Percentiles rank a stretch among this genome's conserved stretches.
Evolutionary conservation across 2,888 invertebrate genomes (phyloP).

Genomic region (Cryptus viduatorius): DNA sequence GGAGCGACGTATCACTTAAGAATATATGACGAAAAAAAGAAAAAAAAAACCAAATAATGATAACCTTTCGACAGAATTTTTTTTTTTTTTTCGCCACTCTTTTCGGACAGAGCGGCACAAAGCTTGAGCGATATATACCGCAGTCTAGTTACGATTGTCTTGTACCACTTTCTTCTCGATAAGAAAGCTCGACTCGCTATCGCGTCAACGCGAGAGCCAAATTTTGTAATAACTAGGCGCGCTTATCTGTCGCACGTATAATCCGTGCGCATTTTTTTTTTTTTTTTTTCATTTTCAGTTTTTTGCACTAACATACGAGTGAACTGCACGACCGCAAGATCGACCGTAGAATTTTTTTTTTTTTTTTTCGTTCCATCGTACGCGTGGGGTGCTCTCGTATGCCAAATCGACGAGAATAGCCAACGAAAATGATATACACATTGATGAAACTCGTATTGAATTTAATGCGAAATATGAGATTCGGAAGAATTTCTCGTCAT

Average conservation of each 20-base stretch:
- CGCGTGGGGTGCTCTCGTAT: constrained; percentile 57
- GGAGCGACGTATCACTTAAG: constrained; percentile 9
- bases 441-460: constrained; percentile 30
- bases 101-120: neutral
- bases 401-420: constrained; percentile 62
- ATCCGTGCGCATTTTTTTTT: constrained; percentile 1
- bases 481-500: neutral
- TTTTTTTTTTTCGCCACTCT: neutral
- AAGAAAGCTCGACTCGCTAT: neutral
- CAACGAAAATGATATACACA: constrained; percentile 44
- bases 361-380: neutral
- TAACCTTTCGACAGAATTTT: neutral
- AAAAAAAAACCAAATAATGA: neutral
- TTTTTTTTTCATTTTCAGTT: neutral
- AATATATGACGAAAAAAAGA: neutral
- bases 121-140: neutral
- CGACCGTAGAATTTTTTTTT: constrained; percentile 61
- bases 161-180: constrained; percentile 12
- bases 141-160: neutral
- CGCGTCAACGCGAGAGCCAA: neutral
- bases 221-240: neutral
- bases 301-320: constrained; percentile 51
- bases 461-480: neutral
- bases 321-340: constrained; percentile 63
- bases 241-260: neutral